Base-by-base conservation (phyloP, 2,113 vertebrate species). In the Clarias magur region DNA sequence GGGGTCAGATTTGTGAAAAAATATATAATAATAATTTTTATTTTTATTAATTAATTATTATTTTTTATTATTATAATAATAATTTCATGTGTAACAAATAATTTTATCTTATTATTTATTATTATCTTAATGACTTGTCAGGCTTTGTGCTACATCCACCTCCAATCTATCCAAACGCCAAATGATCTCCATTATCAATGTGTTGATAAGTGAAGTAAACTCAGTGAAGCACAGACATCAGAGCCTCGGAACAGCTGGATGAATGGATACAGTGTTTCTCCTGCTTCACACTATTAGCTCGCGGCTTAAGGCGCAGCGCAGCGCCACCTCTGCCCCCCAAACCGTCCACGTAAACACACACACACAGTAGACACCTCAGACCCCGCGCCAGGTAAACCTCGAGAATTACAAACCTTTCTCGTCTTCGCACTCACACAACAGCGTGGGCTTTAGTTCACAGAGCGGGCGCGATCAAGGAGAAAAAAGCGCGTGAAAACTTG, bases 281-380 rank as follows among this genome's bases (percentile, higher is more conserved):
- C 54, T 54, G 34, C 12, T 65, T 30, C 60, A 65, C 65, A 48
- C 53, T 79, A 88, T 85, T 90, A 91, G 85, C 82, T 56, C 80
- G 63, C 65, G 85, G 87, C 59, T 72, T 89, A 83, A 91, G 88
- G 89, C 91, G 88, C 90, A 93, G 91, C 92, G 90, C 83, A 90
- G 89, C 92, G 76, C 90, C 92, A 89, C 92, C 91, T 90, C 88
- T 90, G 91, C 91, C 90, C 82, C 21, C 63, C 88, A 82, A 92
- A 92, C 91, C 91, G 93, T 94, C 95, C 94, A 94, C 94, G 93
- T 93, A 94, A 94, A 95, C 94, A 94, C 79, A 25, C 80, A 25
- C 82, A 56, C 48, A 30, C 12, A 23, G 27, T 57, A 34, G 30
- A 2, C 30, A 23, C 57, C 82, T 9, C 65, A 34, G 48, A 68